A percentile compares a stretch with the other conserved stretches of the same genome.
phyloP scores from a whole-genome alignment of 2,113 vertebrate species.

The Nothoprocta pentlandii region DNA sequence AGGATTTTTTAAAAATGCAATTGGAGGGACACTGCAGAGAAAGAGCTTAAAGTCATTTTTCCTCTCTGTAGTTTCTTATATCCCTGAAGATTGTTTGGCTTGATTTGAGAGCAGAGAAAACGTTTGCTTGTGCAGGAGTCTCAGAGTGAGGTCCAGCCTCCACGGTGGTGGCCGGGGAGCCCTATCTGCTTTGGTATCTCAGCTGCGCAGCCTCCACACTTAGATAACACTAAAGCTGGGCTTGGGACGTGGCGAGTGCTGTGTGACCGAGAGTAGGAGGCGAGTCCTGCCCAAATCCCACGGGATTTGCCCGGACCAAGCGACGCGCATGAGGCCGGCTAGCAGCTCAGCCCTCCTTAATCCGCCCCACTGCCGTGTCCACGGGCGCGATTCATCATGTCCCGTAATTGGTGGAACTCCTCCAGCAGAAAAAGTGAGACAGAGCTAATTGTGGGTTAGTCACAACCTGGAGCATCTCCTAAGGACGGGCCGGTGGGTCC shows the following conservation, averaged over 20 bases:
- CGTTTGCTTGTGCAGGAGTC: rapidly evolving
- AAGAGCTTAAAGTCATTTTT: not conserved
- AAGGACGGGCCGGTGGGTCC: not conserved
- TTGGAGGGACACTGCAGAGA: not conserved
- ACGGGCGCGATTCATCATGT: not conserved
- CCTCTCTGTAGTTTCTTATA: not conserved
- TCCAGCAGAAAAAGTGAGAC: not conserved
- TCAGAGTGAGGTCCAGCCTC: not conserved
- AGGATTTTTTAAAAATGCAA: not conserved
- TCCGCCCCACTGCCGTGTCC: rapidly evolving
- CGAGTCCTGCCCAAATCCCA: not conserved
- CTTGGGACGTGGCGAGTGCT: rapidly evolving
- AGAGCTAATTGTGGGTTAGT: not conserved
- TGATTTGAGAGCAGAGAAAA: not conserved
- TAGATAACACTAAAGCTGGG: not conserved
- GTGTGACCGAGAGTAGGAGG: not conserved
- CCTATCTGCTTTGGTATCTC: not conserved
- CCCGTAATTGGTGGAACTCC: not conserved
- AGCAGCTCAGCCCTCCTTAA: not conserved
- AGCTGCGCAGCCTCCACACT: not conserved
- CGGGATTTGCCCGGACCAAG: not conserved
- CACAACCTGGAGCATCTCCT: not conserved
- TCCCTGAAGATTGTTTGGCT: not conserved
- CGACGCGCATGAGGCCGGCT: rapidly evolving
- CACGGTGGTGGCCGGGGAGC: not conserved